Conservation (phyloP, 2,888 invertebrate genomes). For the Fragum sueziense region DNA sequence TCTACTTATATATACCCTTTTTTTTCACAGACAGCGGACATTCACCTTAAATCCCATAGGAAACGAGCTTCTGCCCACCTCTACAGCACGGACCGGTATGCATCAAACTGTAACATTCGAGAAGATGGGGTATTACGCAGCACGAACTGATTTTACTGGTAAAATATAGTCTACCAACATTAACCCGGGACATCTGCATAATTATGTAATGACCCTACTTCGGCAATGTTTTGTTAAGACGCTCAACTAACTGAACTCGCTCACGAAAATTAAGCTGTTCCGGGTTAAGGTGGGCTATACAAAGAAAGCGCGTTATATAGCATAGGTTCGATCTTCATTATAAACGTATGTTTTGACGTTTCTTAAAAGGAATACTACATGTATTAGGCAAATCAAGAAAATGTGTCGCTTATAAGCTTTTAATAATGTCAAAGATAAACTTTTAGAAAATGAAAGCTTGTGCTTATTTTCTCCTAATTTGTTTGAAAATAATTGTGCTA, state of each 20-base stretch:
- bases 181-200: too few species aligned
- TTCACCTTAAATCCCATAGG: constrained; percentile 42
- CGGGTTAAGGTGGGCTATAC: too few species aligned
- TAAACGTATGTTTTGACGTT: not conserved
- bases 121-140: constrained; percentile 19
- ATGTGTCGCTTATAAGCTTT: not conserved
- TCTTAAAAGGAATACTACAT: not conserved
- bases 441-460: too few species aligned
- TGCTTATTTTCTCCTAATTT: too few species aligned
- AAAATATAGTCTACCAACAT: not conserved
- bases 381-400: not conserved
- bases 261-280: too few species aligned
- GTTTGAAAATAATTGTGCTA: too few species aligned
- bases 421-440: not conserved
- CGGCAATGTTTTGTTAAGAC: too few species aligned
- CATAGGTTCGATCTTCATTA: not conserved
- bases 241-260: too few species aligned
- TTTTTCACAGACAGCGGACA: constrained; percentile 33
- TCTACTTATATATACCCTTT: too few species aligned
- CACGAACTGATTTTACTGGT: constrained; percentile 40
- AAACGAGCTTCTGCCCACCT: constrained; percentile 28
- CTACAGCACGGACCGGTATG: constrained; percentile 31
- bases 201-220: too few species aligned
- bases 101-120: constrained; percentile 18
- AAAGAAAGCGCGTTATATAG: too few species aligned